Conservation (phyloP, 2,113 vertebrate species). For the Glaucomys volans region DNA sequence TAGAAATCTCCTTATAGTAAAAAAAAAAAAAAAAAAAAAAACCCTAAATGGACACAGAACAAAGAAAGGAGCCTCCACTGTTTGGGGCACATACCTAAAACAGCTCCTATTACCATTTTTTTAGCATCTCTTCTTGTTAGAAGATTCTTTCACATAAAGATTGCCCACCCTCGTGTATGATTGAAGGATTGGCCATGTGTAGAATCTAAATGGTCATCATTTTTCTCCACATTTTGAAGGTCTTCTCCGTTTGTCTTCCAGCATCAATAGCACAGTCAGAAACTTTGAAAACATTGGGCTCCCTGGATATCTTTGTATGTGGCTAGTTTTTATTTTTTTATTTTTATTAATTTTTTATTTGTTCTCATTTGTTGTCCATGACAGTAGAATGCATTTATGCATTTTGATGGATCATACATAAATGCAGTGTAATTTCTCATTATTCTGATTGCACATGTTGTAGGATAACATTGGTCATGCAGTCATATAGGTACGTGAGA, state of each 20-base stretch:
- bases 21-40: slow-evolving; percentile 14
- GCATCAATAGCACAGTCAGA: background rate
- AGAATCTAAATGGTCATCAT: background rate
- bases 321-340: background rate
- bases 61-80: background rate
- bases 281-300: background rate
- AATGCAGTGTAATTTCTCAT: no score
- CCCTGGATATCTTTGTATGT: background rate
- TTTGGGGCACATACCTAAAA: background rate
- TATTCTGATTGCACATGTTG: no score
- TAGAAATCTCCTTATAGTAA: background rate
- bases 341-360: no score
- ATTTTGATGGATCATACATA: no score
- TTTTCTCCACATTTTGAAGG: background rate
- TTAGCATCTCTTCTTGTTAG: background rate
- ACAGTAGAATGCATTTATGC: no score
- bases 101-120: background rate
- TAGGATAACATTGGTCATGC: no score
- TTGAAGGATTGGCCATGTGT: background rate
- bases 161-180: background rate
- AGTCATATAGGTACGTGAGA: no score
- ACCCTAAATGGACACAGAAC: background rate
- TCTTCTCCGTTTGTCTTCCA: background rate
- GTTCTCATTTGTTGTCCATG: no score
- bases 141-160: background rate